Evolutionary conservation across 2,113 vertebrate species (phyloP).

Genomic region (Microcebus jonahi): DNA sequence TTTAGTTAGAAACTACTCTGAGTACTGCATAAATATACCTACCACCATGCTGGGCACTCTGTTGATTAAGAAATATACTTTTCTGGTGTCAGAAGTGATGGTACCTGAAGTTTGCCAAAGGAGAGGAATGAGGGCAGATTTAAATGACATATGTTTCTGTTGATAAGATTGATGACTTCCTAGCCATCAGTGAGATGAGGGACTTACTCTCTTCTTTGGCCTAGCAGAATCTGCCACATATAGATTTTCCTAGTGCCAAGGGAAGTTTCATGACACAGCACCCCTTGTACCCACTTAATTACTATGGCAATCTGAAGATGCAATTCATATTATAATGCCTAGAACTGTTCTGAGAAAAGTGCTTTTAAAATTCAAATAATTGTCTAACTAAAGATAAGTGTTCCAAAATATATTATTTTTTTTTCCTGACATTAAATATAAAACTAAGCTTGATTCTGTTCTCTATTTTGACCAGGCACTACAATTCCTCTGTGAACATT

Average conservation of each 20-base stretch:
- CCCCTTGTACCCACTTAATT: not conserved
- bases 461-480: slow-evolving; percentile 10
- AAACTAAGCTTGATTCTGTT: slow-evolving; percentile 31
- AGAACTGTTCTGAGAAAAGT: slow-evolving; percentile 35
- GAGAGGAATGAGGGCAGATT: not conserved
- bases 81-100: not conserved
- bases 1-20: not conserved
- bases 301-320: not conserved
- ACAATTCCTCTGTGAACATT: slow-evolving; percentile 31
- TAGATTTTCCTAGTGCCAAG: not conserved
- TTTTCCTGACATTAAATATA: slow-evolving; percentile 23
- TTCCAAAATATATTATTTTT: slow-evolving; percentile 35
- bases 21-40: not conserved
- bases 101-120: not conserved
- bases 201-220: not conserved
- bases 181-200: not conserved
- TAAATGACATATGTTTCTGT: not conserved
- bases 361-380: slow-evolving; percentile 23
- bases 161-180: not conserved
- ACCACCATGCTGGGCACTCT: not conserved
- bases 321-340: not conserved
- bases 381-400: not conserved
- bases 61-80: not conserved
- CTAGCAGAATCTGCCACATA: not conserved
- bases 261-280: not conserved